These are phyloP conservation scores for Potamarius usumacintae DNA, from an alignment of 2,113 vertebrate species.

Conservation along the genomic window DNA sequence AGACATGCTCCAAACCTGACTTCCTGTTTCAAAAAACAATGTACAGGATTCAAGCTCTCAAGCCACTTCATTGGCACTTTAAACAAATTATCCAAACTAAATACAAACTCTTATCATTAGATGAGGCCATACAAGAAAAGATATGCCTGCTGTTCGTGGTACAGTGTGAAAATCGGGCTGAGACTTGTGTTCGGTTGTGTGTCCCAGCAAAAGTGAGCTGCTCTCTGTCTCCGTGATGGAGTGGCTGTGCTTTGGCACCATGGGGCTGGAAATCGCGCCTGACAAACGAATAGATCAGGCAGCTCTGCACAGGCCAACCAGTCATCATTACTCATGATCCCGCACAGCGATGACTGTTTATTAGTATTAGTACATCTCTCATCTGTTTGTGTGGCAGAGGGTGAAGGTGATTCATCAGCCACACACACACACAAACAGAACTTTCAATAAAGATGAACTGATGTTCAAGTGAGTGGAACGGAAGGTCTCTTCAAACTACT, in stretches of 20 bases:
- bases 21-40: not conserved
- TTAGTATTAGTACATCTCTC: conserved; percentile 57
- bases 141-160: not conserved
- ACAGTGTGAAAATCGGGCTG: not conserved
- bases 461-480: conserved; percentile 53
- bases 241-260: conserved; percentile 37
- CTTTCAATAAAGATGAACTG: conserved; percentile 55
- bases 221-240: conserved; percentile 45
- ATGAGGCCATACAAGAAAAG: not conserved
- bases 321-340: conserved; percentile 65
- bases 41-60: not conserved
- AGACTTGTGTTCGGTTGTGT: not conserved
- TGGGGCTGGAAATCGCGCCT: conserved; percentile 36
- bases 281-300: conserved; percentile 49
- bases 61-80: not conserved
- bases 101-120: not conserved
- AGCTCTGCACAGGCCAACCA: conserved; percentile 46
- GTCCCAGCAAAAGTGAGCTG: not conserved
- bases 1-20: not conserved
- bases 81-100: not conserved
- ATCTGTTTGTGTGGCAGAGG: conserved; percentile 47
- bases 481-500: conserved; percentile 59
- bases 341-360: conserved; percentile 54
- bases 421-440: conserved; percentile 42
- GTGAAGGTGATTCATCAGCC: conserved; percentile 49